These are phyloP conservation scores for Odontocolon sp. DNA, from an alignment of 2,888 invertebrate genomes.

Conservation along the genomic window DNA sequence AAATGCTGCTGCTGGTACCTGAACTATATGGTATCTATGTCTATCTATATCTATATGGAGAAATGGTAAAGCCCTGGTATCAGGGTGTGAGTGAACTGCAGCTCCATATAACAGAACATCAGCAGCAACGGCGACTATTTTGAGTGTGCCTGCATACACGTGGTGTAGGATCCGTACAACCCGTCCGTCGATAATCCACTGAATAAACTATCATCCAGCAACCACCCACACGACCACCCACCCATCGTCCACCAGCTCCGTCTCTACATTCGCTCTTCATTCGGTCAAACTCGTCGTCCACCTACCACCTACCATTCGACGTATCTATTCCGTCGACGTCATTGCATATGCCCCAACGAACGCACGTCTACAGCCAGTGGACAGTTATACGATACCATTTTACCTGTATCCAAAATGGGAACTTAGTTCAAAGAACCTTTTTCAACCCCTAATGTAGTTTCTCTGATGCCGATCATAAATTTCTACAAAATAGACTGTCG, in stretches of 20 bases:
- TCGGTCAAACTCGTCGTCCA: conserved; percentile 17
- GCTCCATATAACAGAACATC: background rate
- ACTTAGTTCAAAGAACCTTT: too few relatives aligned
- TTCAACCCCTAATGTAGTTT: too few relatives aligned
- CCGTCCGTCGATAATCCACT: conserved; percentile 80
- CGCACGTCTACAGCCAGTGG: too few relatives aligned
- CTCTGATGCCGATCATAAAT: too few relatives aligned
- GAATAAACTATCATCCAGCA: conserved; percentile 79
- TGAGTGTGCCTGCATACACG: conserved; percentile 70
- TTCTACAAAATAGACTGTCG: too few relatives aligned
- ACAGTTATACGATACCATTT: too few relatives aligned
- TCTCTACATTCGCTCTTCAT: conserved; percentile 21
- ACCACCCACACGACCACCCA: conserved; percentile 70
- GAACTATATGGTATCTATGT: too few relatives aligned
- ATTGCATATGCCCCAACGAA: background rate
- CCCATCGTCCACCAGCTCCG: conserved; percentile 52
- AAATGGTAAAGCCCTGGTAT: background rate
- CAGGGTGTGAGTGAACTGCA: conserved; percentile 26
- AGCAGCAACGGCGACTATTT: conserved; percentile 76
- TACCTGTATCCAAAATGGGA: too few relatives aligned
- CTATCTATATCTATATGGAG: conserved; percentile 13
- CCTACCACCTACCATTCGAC: background rate
- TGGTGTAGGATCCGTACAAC: conserved; percentile 68
- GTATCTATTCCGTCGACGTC: background rate
- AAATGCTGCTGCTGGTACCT: conserved; percentile 10